A percentile compares a stretch with the other conserved stretches of the same genome.
Evolutionary conservation across 1,140 invertebrate genomes (phyloP).

Genomic region (Acromyrmex echinatior): DNA sequence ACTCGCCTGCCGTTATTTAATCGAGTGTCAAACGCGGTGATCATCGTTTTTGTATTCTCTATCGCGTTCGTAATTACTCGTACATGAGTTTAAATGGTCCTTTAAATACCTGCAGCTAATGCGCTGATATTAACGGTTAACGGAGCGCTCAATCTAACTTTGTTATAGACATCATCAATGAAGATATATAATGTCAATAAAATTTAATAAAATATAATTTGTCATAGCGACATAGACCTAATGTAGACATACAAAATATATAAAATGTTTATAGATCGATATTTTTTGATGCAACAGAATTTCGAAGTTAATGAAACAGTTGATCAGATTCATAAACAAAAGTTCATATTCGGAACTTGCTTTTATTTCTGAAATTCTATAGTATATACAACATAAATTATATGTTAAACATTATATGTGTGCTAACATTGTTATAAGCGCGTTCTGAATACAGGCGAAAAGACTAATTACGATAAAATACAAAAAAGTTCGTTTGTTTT

Average conservation of each 20-base stretch:
- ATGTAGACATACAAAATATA: not conserved
- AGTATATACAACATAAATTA: too few species aligned
- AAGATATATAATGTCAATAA: slow-evolving; percentile 6
- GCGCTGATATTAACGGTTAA: slow-evolving; percentile 47
- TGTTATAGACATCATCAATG: slow-evolving; percentile 45
- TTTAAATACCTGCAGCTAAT: slow-evolving; percentile 51
- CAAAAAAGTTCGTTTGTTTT: not conserved
- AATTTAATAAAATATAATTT: slow-evolving; percentile 41
- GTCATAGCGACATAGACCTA: not conserved
- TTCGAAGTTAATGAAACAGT: not conserved
- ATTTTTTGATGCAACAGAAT: not conserved
- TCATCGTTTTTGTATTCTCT: slow-evolving; percentile 54
- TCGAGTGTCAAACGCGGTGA: slow-evolving; percentile 42
- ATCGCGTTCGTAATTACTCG: slow-evolving; percentile 47
- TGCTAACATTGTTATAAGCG: too few species aligned
- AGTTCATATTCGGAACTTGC: not conserved
- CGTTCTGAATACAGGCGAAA: too few species aligned
- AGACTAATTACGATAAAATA: not conserved
- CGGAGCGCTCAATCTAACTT: slow-evolving; percentile 48
- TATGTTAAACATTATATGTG: too few species aligned
- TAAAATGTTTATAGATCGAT: slow-evolving; percentile 1
- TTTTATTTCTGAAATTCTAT: too few species aligned
- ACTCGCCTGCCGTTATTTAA: slow-evolving; percentile 49
- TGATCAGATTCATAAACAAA: not conserved
- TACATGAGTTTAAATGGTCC: slow-evolving; percentile 48